Conservation (phyloP, 2,797 vertebrate genomes). For the Philypnodon macrostomus region DNA sequence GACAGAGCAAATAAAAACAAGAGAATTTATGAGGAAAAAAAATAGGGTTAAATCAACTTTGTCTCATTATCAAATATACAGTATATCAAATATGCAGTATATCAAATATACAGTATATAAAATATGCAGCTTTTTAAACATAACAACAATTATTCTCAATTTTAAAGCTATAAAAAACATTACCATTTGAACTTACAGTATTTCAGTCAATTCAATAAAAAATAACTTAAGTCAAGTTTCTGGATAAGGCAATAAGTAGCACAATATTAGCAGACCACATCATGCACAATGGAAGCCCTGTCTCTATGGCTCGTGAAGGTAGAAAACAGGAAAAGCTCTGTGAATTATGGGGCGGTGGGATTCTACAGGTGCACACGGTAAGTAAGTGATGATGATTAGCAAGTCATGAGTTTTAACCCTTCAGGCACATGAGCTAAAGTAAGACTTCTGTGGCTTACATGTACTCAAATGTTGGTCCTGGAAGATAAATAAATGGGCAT, state of each 20-base stretch:
- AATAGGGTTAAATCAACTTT: too few species aligned
- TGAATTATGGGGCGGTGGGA: constrained; percentile 51
- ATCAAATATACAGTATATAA: too few species aligned
- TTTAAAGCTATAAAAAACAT: too few species aligned
- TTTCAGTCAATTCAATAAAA: constrained; percentile 19
- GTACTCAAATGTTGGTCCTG: not conserved
- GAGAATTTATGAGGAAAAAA: constrained; percentile 14
- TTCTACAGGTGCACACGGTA: constrained; percentile 67
- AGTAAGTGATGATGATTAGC: constrained; percentile 74
- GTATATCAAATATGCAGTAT: too few species aligned
- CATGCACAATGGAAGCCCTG: constrained; percentile 60
- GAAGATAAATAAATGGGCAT: too few species aligned
- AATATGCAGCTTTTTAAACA: too few species aligned
- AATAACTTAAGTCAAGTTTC: too few species aligned
- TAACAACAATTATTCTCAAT: constrained; percentile 1
- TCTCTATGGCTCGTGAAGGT: constrained; percentile 36
- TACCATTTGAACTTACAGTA: too few species aligned
- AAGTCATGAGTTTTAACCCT: constrained; percentile 52
- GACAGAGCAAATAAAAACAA: constrained; percentile 30
- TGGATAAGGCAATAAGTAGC: constrained; percentile 30
- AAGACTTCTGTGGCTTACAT: not conserved
- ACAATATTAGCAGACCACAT: constrained; percentile 11
- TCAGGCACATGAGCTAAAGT: constrained; percentile 10
- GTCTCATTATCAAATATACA: too few species aligned
- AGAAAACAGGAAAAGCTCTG: constrained; percentile 54